Evolutionary conservation across 1,140 invertebrate species (phyloP).

Genomic region (Euglossa dilemma): DNA sequence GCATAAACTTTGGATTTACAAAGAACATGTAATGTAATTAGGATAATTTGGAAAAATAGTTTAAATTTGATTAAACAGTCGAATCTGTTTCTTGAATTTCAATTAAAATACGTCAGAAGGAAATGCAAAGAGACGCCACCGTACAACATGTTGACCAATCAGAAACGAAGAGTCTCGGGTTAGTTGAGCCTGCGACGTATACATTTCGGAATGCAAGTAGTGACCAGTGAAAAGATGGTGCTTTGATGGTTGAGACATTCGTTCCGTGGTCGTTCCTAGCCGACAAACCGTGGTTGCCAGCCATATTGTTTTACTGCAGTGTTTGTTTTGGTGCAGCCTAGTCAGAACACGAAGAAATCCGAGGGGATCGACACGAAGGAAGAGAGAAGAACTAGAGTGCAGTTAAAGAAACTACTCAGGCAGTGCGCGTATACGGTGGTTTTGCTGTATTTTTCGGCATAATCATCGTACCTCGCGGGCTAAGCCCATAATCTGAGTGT

Average conservation of each 20-base stretch:
- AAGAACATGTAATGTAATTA: background rate
- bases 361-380: constrained; percentile 43
- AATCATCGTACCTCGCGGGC: constrained; percentile 33
- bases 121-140: constrained; percentile 46
- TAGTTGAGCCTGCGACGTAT: constrained; percentile 35
- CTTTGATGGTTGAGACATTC: constrained; percentile 43
- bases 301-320: constrained; percentile 75
- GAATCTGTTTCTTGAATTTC: background rate
- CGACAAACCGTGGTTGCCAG: constrained; percentile 58
- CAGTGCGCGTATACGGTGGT: constrained; percentile 38
- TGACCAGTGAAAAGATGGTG: constrained; percentile 53
- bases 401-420: constrained; percentile 35
- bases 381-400: constrained; percentile 15
- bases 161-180: constrained; percentile 8
- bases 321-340: constrained; percentile 76
- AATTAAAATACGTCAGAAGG: constrained; percentile 12
- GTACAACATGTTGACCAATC: constrained; percentile 38
- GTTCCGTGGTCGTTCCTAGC: constrained; percentile 57
- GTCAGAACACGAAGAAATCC: constrained; percentile 48
- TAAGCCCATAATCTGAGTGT: constrained; percentile 54
- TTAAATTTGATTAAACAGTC: background rate
- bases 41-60: too few relatives aligned
- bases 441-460: constrained; percentile 44
- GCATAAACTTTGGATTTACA: background rate
- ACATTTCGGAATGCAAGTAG: constrained; percentile 55